A percentile compares a stretch with the other conserved stretches of the same genome.
Evolutionary conservation across 2,888 invertebrate genomes (phyloP).

Genomic region (Andrena chrysosceles): DNA sequence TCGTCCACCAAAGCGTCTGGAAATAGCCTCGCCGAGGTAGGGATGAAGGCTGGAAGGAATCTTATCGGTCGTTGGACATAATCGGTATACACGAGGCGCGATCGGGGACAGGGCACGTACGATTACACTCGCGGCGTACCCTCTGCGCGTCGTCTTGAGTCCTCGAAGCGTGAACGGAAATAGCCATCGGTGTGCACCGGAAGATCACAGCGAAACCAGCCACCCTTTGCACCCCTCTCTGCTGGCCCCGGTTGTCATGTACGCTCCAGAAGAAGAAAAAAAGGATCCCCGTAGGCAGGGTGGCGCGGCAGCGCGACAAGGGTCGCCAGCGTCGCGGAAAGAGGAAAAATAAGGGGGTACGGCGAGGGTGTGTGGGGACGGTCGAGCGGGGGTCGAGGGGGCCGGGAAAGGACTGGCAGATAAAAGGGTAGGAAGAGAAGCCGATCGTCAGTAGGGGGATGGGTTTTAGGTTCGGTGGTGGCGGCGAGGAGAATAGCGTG

Average conservation of each 20-base stretch:
- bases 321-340: constrained; percentile 62
- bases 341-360: constrained; percentile 31
- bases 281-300: constrained; percentile 39
- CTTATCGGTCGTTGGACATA: constrained; percentile 58
- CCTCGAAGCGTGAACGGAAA: constrained; percentile 69
- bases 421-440: constrained; percentile 69
- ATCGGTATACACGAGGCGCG: constrained; percentile 39
- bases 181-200: constrained; percentile 73
- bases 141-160: constrained; percentile 35
- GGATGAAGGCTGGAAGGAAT: constrained; percentile 16
- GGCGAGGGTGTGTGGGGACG: constrained; percentile 3
- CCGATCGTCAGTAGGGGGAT: constrained; percentile 62
- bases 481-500: constrained; percentile 67
- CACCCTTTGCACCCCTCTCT: neutral
- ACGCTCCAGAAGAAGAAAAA: constrained; percentile 28
- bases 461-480: constrained; percentile 63
- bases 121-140: constrained; percentile 51
- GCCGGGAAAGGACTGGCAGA: constrained; percentile 52
- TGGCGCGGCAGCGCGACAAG: constrained; percentile 54
- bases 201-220: constrained; percentile 52
- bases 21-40: constrained; percentile 31
- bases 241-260: neutral
- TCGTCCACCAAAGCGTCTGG: constrained; percentile 41
- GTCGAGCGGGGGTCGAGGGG: constrained; percentile 30
- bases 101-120: constrained; percentile 44